phyloP scores from a whole-genome alignment of 2,797 vertebrate species.

The Caiman crocodilus region DNA sequence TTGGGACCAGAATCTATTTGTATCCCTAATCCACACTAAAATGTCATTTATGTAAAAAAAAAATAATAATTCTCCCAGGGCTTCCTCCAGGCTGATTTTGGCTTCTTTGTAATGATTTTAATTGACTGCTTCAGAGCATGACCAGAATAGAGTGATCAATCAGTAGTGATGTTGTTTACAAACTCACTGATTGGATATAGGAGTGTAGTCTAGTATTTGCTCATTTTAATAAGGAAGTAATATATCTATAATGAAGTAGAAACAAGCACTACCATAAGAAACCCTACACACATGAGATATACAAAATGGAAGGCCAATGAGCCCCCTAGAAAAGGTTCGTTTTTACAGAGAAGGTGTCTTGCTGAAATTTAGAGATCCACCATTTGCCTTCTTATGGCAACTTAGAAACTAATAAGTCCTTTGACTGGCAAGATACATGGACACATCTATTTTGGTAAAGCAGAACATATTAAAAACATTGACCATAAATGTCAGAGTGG shows the following conservation, averaged over 20 bases:
- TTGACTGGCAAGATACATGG: background rate
- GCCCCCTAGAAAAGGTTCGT: background rate
- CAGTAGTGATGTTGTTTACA: background rate
- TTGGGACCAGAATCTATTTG: slow-evolving; percentile 11
- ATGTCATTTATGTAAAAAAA: background rate
- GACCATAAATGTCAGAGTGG: background rate
- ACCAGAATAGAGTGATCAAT: background rate
- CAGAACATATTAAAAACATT: background rate
- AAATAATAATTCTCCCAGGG: background rate
- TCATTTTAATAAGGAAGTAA: background rate
- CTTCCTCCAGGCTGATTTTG: slow-evolving; percentile 12
- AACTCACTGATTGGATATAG: background rate
- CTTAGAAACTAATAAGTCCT: background rate
- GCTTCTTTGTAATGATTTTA: slow-evolving; percentile 38
- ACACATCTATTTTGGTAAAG: background rate
- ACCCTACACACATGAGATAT: rapidly evolving
- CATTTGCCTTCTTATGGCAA: background rate
- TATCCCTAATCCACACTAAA: slow-evolving; percentile 18
- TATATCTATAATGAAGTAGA: background rate
- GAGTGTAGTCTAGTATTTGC: background rate
- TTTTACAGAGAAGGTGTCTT: background rate
- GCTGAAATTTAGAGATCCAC: background rate
- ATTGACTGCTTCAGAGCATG: slow-evolving; percentile 1
- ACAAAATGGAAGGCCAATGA: background rate
- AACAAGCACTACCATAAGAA: background rate